Evolutionary conservation across 2,113 vertebrate genomes (phyloP).

Genomic region (Willisornis vidua): DNA sequence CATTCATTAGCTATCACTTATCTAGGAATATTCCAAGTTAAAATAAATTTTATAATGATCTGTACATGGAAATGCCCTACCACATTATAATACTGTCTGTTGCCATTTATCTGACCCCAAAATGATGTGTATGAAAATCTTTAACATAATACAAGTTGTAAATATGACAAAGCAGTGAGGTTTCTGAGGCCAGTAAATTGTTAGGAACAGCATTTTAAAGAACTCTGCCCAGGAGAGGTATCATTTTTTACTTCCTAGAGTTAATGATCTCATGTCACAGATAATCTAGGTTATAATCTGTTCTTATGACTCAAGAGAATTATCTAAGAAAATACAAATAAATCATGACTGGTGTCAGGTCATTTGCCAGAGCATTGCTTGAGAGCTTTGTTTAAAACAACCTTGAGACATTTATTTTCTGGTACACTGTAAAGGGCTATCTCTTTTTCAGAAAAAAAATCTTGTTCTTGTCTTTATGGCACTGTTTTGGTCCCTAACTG

Average conservation of each 20-base stretch:
- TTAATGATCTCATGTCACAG: slow-evolving; percentile 48
- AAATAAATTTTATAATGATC: not conserved
- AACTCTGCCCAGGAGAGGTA: not conserved
- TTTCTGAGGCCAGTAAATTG: slow-evolving; percentile 8
- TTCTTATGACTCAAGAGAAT: slow-evolving; percentile 40
- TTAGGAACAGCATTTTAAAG: slow-evolving; percentile 31
- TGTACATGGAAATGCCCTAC: not conserved
- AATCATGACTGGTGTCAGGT: slow-evolving; percentile 22
- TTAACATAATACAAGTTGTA: not conserved
- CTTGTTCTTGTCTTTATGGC: not conserved
- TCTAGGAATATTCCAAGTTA: not conserved
- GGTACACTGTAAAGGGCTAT: not conserved
- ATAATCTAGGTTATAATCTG: slow-evolving; percentile 50
- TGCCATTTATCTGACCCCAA: not conserved
- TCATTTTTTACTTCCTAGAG: slow-evolving; percentile 30
- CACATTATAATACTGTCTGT: not conserved
- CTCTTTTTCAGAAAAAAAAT: not conserved
- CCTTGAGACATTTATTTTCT: not conserved
- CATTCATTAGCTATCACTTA: not conserved
- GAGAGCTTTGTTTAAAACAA: not conserved
- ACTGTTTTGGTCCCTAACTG: not conserved
- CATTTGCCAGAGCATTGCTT: slow-evolving; percentile 3
- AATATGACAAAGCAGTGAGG: slow-evolving; percentile 9
- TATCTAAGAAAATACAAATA: slow-evolving; percentile 29
- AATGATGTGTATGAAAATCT: not conserved